Conservation (phyloP, 1,140 invertebrate species). For the Nasonia vitripennis region DNA sequence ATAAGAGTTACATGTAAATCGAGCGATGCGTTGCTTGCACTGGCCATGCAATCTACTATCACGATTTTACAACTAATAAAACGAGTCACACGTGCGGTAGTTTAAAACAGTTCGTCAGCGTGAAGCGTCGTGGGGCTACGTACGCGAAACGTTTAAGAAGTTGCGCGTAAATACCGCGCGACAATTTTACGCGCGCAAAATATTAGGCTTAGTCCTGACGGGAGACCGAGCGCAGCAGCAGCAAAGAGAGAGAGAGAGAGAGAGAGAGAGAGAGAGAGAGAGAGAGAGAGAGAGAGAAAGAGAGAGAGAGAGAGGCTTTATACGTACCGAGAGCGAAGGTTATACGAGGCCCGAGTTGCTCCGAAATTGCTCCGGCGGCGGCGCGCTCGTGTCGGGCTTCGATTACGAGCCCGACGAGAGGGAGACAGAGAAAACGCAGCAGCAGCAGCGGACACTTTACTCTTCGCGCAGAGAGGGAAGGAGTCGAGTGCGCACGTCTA, state of each 20-base stretch:
- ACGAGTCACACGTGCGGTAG: neutral
- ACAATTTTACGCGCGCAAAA: constrained; percentile 10
- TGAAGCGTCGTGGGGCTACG: neutral
- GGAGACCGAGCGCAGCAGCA: neutral
- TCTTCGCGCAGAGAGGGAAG: neutral
- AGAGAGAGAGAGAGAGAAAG: too few relatives aligned
- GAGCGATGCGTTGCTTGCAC: neutral
- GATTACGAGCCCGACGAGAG: neutral
- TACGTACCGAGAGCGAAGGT: neutral
- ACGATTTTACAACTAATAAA: neutral
- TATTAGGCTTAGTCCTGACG: neutral
- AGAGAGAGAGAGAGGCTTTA: neutral
- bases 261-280: too few relatives aligned
- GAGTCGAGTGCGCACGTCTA: constrained; percentile 26
- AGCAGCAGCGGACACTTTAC: neutral
- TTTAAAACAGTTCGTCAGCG: neutral
- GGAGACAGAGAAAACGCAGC: neutral
- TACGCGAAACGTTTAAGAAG: neutral
- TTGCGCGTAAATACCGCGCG: neutral
- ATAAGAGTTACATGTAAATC: neutral
- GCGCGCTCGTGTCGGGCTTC: constrained; percentile 18
- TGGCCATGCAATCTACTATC: neutral
- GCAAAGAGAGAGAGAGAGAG: too few relatives aligned
- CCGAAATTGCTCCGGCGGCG: constrained; percentile 28
- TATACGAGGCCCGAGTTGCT: neutral